A percentile compares a stretch with the other conserved stretches of the same genome.
Conservation (phyloP, 2,113 vertebrate genomes). For the Thermophis baileyi region DNA sequence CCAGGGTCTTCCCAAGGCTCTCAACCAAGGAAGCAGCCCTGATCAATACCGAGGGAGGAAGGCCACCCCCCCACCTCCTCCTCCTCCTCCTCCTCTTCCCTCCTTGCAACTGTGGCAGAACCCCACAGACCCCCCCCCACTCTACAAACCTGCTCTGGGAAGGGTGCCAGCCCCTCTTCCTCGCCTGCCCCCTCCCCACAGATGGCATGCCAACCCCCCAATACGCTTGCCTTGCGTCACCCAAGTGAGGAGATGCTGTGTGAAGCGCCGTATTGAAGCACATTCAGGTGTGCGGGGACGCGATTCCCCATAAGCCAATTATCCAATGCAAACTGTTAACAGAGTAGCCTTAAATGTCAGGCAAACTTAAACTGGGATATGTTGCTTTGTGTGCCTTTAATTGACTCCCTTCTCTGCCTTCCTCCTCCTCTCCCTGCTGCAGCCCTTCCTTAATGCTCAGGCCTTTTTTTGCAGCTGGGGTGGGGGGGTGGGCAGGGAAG, state of each 20-base stretch:
- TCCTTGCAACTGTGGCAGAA: background rate
- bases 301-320: conserved; percentile 65
- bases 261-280: conserved; percentile 55
- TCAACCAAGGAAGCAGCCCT: background rate
- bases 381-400: conserved; percentile 42
- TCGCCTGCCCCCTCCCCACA: conserved; percentile 18
- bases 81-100: too few species aligned
- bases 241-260: conserved; percentile 68
- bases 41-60: background rate
- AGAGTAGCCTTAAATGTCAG: conserved; percentile 65
- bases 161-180: conserved; percentile 51
- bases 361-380: conserved; percentile 56
- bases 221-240: conserved; percentile 58
- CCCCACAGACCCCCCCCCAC: background rate
- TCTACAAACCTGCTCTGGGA: background rate
- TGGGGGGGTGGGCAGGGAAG: background rate
- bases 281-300: conserved; percentile 29
- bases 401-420: conserved; percentile 33
- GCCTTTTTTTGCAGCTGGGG: background rate
- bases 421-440: background rate
- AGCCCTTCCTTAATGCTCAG: background rate
- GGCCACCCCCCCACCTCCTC: too few species aligned
- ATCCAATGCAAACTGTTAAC: conserved; percentile 70
- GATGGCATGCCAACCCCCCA: conserved; percentile 50
- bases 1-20: background rate